Percentiles rank a stretch among this genome's conserved stretches.
Conservation (phyloP, 2,888 invertebrate species). For the Lamellibrachia satsuma region DNA sequence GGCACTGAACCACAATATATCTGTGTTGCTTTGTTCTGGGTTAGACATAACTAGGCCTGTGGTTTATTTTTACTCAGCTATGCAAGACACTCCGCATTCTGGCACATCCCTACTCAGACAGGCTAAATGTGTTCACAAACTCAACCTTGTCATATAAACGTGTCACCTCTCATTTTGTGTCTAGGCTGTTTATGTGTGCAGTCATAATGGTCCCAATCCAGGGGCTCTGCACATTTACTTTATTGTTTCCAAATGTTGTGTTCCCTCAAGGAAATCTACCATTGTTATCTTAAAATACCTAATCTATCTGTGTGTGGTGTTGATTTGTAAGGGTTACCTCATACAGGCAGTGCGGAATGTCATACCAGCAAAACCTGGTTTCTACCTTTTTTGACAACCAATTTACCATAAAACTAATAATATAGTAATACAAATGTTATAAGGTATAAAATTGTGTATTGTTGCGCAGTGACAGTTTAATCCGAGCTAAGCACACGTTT, state of each 20-base stretch:
- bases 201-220: not conserved
- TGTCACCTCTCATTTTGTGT: not conserved
- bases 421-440: not conserved
- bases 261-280: not conserved
- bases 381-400: not conserved
- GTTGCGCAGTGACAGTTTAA: not conserved
- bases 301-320: not conserved
- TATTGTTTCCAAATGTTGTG: not conserved
- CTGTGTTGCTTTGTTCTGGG: not conserved
- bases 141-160: not conserved
- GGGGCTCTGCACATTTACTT: not conserved
- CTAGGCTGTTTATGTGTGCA: not conserved
- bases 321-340: not conserved
- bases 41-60: not conserved
- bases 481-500: not conserved
- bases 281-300: not conserved
- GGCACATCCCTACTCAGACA: not conserved
- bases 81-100: not conserved
- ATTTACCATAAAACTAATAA: too few relatives aligned
- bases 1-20: not conserved
- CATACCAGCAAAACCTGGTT: not conserved
- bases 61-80: not conserved
- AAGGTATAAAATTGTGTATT: not conserved
- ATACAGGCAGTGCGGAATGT: not conserved
- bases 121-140: not conserved